A percentile compares a stretch with the other conserved stretches of the same genome.
These are phyloP conservation scores for Ifrita kowaldi DNA, from an alignment of 2,113 vertebrate genomes.

Conservation along the genomic window DNA sequence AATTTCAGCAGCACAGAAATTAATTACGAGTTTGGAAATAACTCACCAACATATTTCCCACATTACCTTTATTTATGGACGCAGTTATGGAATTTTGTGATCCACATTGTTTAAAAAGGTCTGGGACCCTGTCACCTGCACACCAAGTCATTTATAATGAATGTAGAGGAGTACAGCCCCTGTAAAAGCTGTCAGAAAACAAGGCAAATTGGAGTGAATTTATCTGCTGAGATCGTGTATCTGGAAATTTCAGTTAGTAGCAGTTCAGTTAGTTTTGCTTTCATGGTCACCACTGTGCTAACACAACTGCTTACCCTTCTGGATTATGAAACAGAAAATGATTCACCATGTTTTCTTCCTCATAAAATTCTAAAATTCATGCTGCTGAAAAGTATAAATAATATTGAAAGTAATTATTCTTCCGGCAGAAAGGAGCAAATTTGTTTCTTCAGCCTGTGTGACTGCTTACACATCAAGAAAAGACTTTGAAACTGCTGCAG, in stretches of 20 bases:
- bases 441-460: not conserved
- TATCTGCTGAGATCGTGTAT: not conserved
- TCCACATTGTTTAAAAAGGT: not conserved
- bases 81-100: not conserved
- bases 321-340: not conserved
- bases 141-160: not conserved
- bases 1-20: not conserved
- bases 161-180: not conserved
- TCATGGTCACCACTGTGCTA: not conserved
- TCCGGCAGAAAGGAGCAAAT: not conserved
- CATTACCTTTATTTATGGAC: not conserved
- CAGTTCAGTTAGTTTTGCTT: not conserved
- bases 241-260: slow-evolving; percentile 21
- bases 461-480: slow-evolving; percentile 1
- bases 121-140: not conserved
- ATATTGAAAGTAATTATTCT: not conserved
- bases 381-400: not conserved
- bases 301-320: not conserved
- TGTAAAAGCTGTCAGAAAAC: not conserved
- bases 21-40: not conserved
- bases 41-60: not conserved
- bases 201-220: not conserved
- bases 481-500: not conserved
- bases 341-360: not conserved
- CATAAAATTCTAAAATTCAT: not conserved